phyloP scores from a whole-genome alignment of 2,113 vertebrate species.

The Gobiocypris rarus region DNA sequence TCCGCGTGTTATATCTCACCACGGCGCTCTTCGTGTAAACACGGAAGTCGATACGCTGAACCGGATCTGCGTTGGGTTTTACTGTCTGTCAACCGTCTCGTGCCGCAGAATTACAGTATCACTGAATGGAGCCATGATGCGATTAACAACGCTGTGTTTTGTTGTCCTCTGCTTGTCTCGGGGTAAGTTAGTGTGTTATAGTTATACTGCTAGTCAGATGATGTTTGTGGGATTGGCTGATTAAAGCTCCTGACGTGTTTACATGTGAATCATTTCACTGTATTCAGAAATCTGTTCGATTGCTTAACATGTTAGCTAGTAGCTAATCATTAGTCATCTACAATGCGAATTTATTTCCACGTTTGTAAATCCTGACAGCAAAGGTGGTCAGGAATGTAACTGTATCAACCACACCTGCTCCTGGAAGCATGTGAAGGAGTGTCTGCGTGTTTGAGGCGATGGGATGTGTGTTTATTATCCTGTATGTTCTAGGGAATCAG shows the following conservation, averaged over 20 bases:
- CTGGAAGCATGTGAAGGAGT: not conserved
- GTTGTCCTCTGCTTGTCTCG: not conserved
- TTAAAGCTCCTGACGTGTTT: not conserved
- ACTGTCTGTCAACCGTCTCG: not conserved
- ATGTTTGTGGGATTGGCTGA: not conserved
- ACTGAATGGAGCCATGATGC: not conserved
- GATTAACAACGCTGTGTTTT: not conserved
- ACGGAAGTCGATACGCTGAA: slow-evolving; percentile 1
- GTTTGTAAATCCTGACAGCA: not conserved
- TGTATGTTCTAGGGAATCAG: not conserved
- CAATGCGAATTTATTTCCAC: not conserved
- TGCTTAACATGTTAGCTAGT: not conserved
- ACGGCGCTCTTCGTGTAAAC: not conserved
- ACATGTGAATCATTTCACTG: not conserved
- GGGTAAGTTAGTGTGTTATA: not conserved
- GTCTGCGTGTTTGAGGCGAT: not conserved
- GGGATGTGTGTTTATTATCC: no score
- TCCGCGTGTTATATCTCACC: not conserved
- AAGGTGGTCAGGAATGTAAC: not conserved
- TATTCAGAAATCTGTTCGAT: not conserved
- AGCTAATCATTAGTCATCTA: not conserved
- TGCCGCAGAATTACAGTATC: no score
- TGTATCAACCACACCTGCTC: not conserved
- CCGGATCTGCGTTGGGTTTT: not conserved
- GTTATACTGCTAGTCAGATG: not conserved